These are phyloP conservation scores for Vireo altiloquus DNA, from an alignment of 2,113 vertebrate genomes.

Conservation along the genomic window DNA sequence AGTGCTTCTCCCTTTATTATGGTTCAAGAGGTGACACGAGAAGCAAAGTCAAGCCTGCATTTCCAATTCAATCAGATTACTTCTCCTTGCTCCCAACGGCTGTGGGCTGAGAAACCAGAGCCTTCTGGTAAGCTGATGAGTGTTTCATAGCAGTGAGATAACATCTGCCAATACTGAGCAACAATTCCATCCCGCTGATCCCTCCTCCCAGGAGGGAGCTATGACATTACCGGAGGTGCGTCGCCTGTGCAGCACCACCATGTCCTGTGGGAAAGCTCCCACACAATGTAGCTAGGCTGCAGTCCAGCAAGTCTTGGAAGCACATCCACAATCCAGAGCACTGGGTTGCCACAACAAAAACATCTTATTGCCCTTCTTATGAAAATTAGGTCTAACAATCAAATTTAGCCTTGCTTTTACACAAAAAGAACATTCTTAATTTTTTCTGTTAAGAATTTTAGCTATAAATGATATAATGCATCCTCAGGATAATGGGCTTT, in stretches of 20 bases:
- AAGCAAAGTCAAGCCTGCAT: conserved; percentile 12
- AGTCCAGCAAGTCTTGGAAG: background rate
- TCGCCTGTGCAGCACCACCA: background rate
- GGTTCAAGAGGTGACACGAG: background rate
- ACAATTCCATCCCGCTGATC: conserved; percentile 17
- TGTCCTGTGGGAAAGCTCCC: background rate
- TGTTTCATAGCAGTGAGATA: conserved; percentile 29
- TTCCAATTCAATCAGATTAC: conserved; percentile 49
- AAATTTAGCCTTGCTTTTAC: background rate
- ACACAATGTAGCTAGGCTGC: background rate
- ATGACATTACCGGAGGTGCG: conserved; percentile 1
- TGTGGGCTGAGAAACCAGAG: conserved; percentile 50
- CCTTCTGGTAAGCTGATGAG: conserved; percentile 47
- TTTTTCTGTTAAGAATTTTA: background rate
- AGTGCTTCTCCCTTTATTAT: background rate
- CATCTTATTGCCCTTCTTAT: background rate
- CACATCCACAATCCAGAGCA: background rate
- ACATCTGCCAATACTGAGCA: conserved; percentile 38
- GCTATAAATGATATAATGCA: background rate
- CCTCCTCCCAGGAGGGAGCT: conserved; percentile 15
- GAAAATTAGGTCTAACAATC: background rate
- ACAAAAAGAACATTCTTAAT: background rate
- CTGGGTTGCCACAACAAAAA: background rate
- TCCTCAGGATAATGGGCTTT: background rate
- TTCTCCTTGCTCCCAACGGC: background rate